Base-by-base conservation (phyloP, 37 sponge, comb jelly and placozoan species). In the Geodia barretti region DNA sequence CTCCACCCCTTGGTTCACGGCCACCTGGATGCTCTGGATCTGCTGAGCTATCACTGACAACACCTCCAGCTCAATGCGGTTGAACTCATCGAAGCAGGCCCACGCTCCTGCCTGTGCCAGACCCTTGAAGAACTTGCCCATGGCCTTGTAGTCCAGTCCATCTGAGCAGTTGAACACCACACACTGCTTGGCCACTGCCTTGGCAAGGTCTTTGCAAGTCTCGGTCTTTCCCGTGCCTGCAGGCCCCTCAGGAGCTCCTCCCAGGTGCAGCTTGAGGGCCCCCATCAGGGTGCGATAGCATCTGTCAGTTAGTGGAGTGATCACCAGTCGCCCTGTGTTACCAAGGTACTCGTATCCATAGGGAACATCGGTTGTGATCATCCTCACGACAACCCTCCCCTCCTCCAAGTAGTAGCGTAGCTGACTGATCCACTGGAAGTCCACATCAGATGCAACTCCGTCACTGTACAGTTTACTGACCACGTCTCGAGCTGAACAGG, bases 161-260 rank as follows among this genome's bases (percentile, higher is more conserved):
- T 98, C 98, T 28, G 98, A 98, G 77, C 98, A 98, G 90, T 98
- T 98, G 92, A 98, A 98, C 71, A 98, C 98, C 40, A 98, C 98
- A 91, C 98, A 98, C 92, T 97, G 98, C 67, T 98, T 98, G 60
- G 98, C 98, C n/a, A 98, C 96, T n/a, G 98, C 98, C 84, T 98
- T 98, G 42, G 98, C 98, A 69, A 98, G 71, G 79, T 98, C 98
- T 61, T 98, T 98, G 68, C 94, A 93, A 0, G 99, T 98, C 78
- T 98, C 99, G 4, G 99, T 98, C 77, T 98, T 98, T 29, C 81
- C 87, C 24, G 88, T 90, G 26, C 99, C 99, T 67, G 99, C 99
- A 24, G 99, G 99, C 9, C 99, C 99, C 75, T 96, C 99, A 24
- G 99, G 99, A 38, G 99, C 91, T 7, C 99, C 99, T 35, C 99